phyloP scores from a whole-genome alignment of 2,888 invertebrate genomes.

The Neuroscelio doddi region DNA sequence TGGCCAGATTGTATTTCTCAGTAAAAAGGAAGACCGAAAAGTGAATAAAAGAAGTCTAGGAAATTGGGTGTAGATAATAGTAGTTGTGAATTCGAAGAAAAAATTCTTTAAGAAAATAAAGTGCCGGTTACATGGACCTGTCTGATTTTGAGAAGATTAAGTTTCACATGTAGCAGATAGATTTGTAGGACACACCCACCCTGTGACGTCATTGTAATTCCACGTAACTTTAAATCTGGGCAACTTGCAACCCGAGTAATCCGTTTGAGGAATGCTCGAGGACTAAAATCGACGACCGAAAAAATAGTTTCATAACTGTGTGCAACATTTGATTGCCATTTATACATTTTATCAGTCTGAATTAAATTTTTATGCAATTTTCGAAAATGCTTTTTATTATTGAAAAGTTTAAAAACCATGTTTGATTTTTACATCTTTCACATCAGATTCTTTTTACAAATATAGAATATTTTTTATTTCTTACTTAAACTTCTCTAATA shows the following conservation, averaged over 20 bases:
- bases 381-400: too few relatives aligned
- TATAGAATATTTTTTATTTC: too few relatives aligned
- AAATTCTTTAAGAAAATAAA: conserved; percentile 36
- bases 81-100: conserved; percentile 36
- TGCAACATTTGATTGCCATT: too few relatives aligned
- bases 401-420: too few relatives aligned
- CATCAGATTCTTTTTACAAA: too few relatives aligned
- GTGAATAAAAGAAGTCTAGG: conserved; percentile 22
- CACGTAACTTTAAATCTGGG: not conserved
- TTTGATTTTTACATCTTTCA: too few relatives aligned
- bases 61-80: conserved; percentile 42
- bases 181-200: conserved; percentile 6
- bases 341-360: too few relatives aligned
- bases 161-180: not conserved
- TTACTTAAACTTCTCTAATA: too few relatives aligned
- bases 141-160: conserved; percentile 25
- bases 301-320: too few relatives aligned
- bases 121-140: conserved; percentile 38
- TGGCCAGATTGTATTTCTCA: not conserved
- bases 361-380: too few relatives aligned
- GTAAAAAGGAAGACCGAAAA: not conserved
- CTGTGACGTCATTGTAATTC: conserved; percentile 4
- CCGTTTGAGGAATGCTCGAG: not conserved
- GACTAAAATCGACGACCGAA: too few relatives aligned
- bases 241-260: not conserved